Base-by-base conservation (phyloP, 2,888 invertebrate species). In the Leptopilina syphax region DNA sequence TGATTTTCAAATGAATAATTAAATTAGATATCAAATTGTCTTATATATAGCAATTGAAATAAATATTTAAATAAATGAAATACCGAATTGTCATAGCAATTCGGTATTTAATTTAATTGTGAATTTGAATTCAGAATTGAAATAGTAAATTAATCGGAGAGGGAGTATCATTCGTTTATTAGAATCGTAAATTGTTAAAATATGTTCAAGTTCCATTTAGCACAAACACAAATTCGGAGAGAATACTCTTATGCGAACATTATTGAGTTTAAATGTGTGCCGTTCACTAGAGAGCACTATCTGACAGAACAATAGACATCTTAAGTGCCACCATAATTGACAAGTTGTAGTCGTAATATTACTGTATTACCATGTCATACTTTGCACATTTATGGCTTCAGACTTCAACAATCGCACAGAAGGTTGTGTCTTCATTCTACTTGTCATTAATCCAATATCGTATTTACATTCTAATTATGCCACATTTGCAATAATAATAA, bases 271-370 rank as follows among this genome's bases (percentile, higher is more conserved):
- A 24, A 24, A 50, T 50, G 12, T 50, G 63, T 63, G 63, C n/a
- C 63, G 63, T 63, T 63, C 18, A 24, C 63, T 63, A 24, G 63
- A 63, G 63, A 63, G 24, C 63, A 63, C 63, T 63, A 63, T 63
- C 63, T 63, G 54, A 57, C 70, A 73, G 70, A 73, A 73, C 57
- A 73, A 73, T 73, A 57, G 70, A 73, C 70, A 73, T 50, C 54
- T 24, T 73, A 27, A 57, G 70, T 73, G 70, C 57, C 24, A 73
- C 70, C 54, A 73, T 73, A 73, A 73, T 73, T 73, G 70, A 73
- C 70, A 34, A 57, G 70, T 73, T 73, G 34, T 73, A 73, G 54
- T 73, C 9, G 70, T 73, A 73, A 73, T 73, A 73, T 73, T 57
- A 73, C 54, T 54, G 12, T 13, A 73, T 24, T 73, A 73, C 70